phyloP scores from a whole-genome alignment of 2,113 vertebrate species.

The Alaudala cheleensis region DNA sequence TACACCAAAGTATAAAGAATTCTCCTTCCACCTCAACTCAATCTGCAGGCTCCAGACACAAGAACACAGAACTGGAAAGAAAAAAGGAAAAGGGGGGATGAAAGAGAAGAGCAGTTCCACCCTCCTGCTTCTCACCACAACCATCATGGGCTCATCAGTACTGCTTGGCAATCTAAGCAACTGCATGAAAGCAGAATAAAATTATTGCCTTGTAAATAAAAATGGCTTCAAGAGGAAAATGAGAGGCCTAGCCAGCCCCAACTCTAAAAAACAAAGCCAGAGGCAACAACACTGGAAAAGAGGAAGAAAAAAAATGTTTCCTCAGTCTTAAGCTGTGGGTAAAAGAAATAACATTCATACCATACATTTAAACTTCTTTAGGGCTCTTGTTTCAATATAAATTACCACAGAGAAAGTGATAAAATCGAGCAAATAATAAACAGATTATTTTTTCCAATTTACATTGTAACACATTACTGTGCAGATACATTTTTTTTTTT shows the following conservation, averaged over 20 bases:
- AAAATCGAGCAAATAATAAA: not conserved
- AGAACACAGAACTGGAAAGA: not conserved
- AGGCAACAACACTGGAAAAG: not conserved
- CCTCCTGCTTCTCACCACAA: not conserved
- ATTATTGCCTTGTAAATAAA: not conserved
- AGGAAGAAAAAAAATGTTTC: not conserved
- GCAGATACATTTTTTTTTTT: not conserved
- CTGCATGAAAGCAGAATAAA: not conserved
- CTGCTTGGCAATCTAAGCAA: not conserved
- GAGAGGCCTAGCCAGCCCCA: not conserved
- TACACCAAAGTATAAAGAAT: not conserved
- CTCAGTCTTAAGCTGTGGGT: not conserved
- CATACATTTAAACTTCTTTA: not conserved
- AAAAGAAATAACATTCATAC: not conserved
- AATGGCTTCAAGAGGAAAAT: not conserved
- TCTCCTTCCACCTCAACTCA: not conserved
- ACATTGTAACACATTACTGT: not conserved
- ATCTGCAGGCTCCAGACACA: not conserved
- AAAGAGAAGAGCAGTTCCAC: not conserved
- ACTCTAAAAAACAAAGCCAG: not conserved
- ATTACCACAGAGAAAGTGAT: not conserved
- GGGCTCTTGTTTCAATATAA: not conserved
- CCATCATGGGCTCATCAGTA: not conserved
- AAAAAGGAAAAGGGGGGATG: not conserved
- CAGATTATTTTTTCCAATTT: not conserved